phyloP scores from a whole-genome alignment of 2,888 invertebrate species.

The Drosophila fulvimacula region DNA sequence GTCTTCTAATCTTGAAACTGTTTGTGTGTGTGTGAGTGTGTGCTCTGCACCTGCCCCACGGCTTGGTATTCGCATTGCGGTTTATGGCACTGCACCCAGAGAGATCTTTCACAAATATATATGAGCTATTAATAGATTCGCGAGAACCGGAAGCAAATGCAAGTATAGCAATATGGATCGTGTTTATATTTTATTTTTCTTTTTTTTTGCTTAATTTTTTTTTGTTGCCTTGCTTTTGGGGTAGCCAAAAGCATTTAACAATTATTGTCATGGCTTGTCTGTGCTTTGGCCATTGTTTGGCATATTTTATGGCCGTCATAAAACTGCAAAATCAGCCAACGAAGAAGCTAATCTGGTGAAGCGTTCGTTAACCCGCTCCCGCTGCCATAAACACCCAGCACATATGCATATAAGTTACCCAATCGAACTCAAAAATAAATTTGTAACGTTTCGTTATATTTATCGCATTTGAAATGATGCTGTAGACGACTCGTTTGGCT shows the following conservation, averaged over 20 bases:
- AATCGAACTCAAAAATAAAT: slow-evolving; percentile 51
- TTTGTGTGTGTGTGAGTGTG: slow-evolving; percentile 5
- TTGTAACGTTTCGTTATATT: slow-evolving; percentile 55
- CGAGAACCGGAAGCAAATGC: slow-evolving; percentile 46
- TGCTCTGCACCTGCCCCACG: slow-evolving; percentile 30
- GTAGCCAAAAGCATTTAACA: slow-evolving; percentile 75
- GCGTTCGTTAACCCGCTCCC: slow-evolving; percentile 25
- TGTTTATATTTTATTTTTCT: neutral
- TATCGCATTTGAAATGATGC: slow-evolving; percentile 41
- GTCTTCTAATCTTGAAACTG: slow-evolving; percentile 46
- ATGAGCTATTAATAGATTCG: slow-evolving; percentile 59
- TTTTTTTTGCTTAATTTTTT: neutral
- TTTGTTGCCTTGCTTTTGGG: slow-evolving; percentile 6
- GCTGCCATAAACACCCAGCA: slow-evolving; percentile 48
- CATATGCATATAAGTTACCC: slow-evolving; percentile 16
- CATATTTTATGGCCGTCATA: slow-evolving; percentile 55
- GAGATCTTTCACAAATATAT: slow-evolving; percentile 39
- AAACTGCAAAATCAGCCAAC: slow-evolving; percentile 47
- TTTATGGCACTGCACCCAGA: slow-evolving; percentile 38
- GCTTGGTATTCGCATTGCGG: slow-evolving; percentile 30
- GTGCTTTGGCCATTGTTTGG: slow-evolving; percentile 58
- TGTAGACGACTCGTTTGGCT: slow-evolving; percentile 15
- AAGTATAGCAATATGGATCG: slow-evolving; percentile 9
- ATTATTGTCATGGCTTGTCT: slow-evolving; percentile 64
- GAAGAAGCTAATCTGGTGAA: slow-evolving; percentile 27